Conservation (phyloP, 2,797 vertebrate genomes). For the Parotocinclus haroldoi region DNA sequence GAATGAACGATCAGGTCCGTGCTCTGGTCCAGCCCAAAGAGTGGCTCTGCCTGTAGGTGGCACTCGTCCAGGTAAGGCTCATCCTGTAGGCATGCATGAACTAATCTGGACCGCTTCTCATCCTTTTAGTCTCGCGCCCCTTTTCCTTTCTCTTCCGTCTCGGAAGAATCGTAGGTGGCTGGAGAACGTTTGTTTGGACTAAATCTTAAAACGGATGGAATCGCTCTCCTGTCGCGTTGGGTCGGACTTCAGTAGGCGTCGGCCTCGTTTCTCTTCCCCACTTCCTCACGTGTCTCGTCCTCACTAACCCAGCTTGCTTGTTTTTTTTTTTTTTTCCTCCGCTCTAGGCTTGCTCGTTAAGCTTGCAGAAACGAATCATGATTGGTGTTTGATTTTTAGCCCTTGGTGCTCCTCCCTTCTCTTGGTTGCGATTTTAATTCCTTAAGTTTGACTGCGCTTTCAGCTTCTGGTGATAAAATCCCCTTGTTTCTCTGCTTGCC, state of each 20-base stretch:
- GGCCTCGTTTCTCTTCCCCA: too few relatives aligned
- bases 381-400: conserved; percentile 1
- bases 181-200: too few relatives aligned
- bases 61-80: conserved; percentile 79
- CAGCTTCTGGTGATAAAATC: background rate
- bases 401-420: too few relatives aligned
- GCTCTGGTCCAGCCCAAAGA: conserved; percentile 98
- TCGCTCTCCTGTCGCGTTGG: conserved; percentile 11
- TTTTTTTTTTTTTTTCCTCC: too few relatives aligned
- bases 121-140: background rate
- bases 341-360: background rate
- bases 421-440: too few relatives aligned
- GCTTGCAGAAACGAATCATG: background rate
- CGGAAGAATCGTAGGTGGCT: background rate
- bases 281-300: background rate
- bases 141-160: background rate
- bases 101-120: conserved; percentile 30
- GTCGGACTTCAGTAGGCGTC: conserved; percentile 4
- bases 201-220: too few relatives aligned
- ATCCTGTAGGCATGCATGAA: conserved; percentile 38
- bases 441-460: too few relatives aligned
- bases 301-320: conserved; percentile 13
- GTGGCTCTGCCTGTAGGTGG: conserved; percentile 96
- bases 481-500: conserved; percentile 10
- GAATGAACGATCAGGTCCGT: conserved; percentile 89